phyloP scores from a whole-genome alignment of 2,797 vertebrate species.

The Alfaro cultratus region DNA sequence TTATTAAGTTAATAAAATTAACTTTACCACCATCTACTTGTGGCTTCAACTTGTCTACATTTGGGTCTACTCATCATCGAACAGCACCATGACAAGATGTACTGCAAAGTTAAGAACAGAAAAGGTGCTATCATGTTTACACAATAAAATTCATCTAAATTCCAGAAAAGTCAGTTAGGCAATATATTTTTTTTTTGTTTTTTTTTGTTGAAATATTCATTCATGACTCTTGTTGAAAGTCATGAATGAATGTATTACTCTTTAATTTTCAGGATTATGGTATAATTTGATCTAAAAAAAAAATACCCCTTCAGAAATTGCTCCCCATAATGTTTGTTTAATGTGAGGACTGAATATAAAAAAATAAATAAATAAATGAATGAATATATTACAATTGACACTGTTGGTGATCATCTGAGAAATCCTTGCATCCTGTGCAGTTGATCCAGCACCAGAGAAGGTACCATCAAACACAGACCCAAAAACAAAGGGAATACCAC shows the following conservation, averaged over 20 bases:
- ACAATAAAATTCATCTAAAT: not conserved
- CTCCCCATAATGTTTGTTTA: not conserved
- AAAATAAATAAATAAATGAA: too few species aligned
- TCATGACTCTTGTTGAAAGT: not conserved
- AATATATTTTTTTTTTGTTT: not conserved
- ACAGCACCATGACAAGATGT: not conserved
- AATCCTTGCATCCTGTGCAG: too few species aligned
- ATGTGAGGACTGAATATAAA: not conserved
- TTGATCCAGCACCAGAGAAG: too few species aligned
- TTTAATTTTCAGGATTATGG: not conserved
- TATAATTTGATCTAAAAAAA: not conserved
- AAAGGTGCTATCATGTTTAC: not conserved
- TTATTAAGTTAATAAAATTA: too few species aligned
- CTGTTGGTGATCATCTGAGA: too few species aligned
- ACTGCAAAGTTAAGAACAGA: not conserved
- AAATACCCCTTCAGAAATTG: not conserved
- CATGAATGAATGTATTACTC: too few species aligned
- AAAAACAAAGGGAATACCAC: too few species aligned
- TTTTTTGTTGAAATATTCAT: not conserved
- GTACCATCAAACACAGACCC: too few species aligned
- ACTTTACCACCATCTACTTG: too few species aligned
- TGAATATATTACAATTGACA: too few species aligned
- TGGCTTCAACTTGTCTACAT: too few species aligned
- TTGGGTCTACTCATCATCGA: too few species aligned
- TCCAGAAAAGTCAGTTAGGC: not conserved